These are phyloP conservation scores for Oncorhynchus tshawytscha DNA, from an alignment of 2,113 vertebrate genomes.

Conservation along the genomic window DNA sequence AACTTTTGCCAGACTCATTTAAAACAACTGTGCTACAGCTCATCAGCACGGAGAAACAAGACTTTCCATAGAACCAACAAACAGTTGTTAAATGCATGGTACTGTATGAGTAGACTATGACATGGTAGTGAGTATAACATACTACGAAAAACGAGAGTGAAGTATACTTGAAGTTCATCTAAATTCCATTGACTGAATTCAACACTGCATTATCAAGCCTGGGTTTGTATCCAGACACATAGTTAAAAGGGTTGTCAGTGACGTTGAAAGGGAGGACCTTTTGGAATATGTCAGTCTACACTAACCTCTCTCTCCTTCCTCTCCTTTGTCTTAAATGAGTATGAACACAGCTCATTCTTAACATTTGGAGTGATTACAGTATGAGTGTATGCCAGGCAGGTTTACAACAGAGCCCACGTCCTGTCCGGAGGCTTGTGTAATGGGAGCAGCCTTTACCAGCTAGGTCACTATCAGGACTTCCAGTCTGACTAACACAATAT, in stretches of 20 bases:
- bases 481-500: slow-evolving; percentile 24
- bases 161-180: no score
- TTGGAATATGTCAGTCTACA: neutral
- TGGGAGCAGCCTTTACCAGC: slow-evolving; percentile 52
- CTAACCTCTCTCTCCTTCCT: slow-evolving; percentile 15
- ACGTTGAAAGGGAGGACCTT: neutral
- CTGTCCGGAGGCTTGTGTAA: slow-evolving; percentile 20
- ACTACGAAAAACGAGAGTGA: no score
- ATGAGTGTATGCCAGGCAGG: slow-evolving; percentile 26
- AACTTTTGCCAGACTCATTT: slow-evolving; percentile 63
- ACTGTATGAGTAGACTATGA: no score
- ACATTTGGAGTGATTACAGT: slow-evolving; percentile 40
- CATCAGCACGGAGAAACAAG: slow-evolving; percentile 43
- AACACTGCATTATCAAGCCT: neutral
- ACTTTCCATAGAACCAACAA: neutral
- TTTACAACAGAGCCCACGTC: slow-evolving; percentile 17
- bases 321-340: slow-evolving; percentile 26
- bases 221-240: neutral
- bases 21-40: neutral
- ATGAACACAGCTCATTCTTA: slow-evolving; percentile 47
- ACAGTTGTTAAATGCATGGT: no score
- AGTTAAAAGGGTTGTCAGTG: neutral
- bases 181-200: neutral
- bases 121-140: no score
- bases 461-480: slow-evolving; percentile 44